Base-by-base conservation (phyloP, 1,140 invertebrate genomes). In the Sycobia sp. region DNA sequence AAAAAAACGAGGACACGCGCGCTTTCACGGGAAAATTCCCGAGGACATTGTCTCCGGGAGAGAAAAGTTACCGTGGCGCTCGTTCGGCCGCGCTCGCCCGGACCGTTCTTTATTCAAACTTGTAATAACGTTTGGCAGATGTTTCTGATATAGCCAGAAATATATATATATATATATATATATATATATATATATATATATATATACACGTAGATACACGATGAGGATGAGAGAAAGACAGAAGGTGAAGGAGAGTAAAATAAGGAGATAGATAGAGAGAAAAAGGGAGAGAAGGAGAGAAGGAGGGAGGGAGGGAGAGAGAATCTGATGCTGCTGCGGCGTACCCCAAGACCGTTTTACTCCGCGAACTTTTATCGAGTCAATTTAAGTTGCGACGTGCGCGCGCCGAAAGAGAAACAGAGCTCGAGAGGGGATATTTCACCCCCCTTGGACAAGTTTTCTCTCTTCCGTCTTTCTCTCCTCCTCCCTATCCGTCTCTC, bases 81-180 rank as follows among this genome's bases (percentile, higher is more conserved):
- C 43, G 55, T 51, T 47, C 32, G 36, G 23, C 1, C 8, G 27
- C 36, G 36, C n/a, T n/a, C 27, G 7, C 13, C 13, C 46, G 34
- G 71, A n/a, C 68, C 73, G 73, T 81, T 80, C 78, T 80, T 80
- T 80, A 80, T 80, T 80, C 79, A 80, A 81, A 81, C 76, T 81
- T 81, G 78, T 81, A 81, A 81, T 80, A 81, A 80, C 78, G 75
- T 82, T 82, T 80, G 80, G 78, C 78, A 81, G 80, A 82, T 82
- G 78, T 80, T 78, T 77, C 74, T 77, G 78, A 82, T 82, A 79
- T 80, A 80, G 75, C 76, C 29, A 4, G 29, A n/a, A n/a, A n/a
- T n/a, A n/a, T n/a, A n/a, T n/a, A n/a, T n/a, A n/a, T n/a, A n/a
- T n/a, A n/a, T n/a, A n/a, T n/a, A n/a, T n/a, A n/a, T n/a, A n/a